Evolutionary conservation across 1,140 invertebrate genomes (phyloP), one percentile per base, ranked within the genome.

Genomic region (Zeugodacus cucurbitae): DNA sequence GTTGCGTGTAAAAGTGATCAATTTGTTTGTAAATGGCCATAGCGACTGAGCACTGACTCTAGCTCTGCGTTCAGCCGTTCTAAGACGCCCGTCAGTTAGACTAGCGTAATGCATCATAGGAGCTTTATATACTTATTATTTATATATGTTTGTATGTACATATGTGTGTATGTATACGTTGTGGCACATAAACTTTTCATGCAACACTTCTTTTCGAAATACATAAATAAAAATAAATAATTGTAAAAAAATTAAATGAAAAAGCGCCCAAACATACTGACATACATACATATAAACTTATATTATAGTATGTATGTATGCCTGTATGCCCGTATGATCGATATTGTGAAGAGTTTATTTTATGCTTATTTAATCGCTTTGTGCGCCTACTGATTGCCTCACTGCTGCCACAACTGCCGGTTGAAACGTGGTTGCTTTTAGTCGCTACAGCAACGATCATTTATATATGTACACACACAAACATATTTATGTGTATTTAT

Each of bases 151-250:
- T n/a, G 2, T 44, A 48, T 1, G 11, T 48, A 78, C n/a, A 48
- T 82, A 54, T 48, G 8, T 17, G 17, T 48, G 22, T 41, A 41
- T 32, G 7, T 37, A 26, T 59, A 14, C 22, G 41, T n/a, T 82
- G 58, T 11, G 34, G 74, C 74, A 82, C 48, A 82, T 82, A 82
- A 82, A 41, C 22, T 48, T 44, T 82, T 82, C 41, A 82, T 82
- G 74, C 74, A 82, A 82, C 74, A 82, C 74, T 82, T 48, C n/a
- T 82, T 82, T 82, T n/a, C 41, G 41, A 82, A 82, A 82, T 48
- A 82, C 48, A 74, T 48, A 82, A 82, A 74, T 74, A 41, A 74
- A 41, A n/a, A 14, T 41, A 44, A 41, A 29, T 82, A 26, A 48
- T 41, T 82, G 41, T 48, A 48, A 48, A 17, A 48, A 26, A 82